Percentiles rank a stretch among this genome's conserved stretches.
Conservation (phyloP, 2,797 vertebrate species). For the Syndactyla subalaris region DNA sequence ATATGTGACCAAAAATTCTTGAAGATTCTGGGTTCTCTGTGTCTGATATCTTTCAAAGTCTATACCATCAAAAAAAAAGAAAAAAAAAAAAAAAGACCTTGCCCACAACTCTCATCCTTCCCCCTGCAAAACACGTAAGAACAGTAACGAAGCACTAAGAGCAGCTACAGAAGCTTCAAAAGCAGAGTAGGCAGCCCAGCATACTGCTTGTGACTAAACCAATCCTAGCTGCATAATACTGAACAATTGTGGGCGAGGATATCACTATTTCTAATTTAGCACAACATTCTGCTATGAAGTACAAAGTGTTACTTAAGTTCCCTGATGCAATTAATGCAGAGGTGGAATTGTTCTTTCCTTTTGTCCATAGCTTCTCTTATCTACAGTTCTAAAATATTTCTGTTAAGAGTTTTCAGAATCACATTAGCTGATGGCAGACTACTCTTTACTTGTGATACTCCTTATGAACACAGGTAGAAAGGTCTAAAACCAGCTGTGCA, state of each 20-base stretch:
- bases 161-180: neutral
- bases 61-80: neutral
- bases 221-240: neutral
- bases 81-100: neutral
- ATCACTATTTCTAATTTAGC: constrained; percentile 58
- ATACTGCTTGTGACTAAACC: constrained; percentile 46
- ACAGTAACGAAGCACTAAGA: neutral
- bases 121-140: neutral
- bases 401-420: neutral
- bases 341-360: constrained; percentile 38
- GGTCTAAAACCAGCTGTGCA: neutral
- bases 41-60: neutral
- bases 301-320: constrained; percentile 47
- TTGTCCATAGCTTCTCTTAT: neutral
- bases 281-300: constrained; percentile 43
- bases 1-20: neutral
- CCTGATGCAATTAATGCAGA: constrained; percentile 45
- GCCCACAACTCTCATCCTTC: neutral
- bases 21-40: neutral
- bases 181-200: constrained; percentile 30
- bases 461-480: neutral
- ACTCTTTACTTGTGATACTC: neutral
- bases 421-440: neutral
- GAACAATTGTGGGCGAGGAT: constrained; percentile 46
- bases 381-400: neutral